phyloP scores from a whole-genome alignment of 2,888 invertebrate species.

The Drosophila meridionalis region DNA sequence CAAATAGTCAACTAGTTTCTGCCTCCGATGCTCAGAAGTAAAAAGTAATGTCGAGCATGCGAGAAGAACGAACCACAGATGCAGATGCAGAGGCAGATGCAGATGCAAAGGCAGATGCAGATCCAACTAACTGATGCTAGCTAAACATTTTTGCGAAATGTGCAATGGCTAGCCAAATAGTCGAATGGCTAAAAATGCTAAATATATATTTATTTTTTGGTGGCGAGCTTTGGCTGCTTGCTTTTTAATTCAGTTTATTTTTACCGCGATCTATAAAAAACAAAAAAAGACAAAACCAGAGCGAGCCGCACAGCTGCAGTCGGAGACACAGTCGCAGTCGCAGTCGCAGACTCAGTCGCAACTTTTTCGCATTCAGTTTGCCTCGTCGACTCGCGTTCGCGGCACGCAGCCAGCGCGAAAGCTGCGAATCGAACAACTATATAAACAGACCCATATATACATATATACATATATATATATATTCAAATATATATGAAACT shows the following conservation, averaged over 20 bases:
- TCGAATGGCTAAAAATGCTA: conserved; percentile 54
- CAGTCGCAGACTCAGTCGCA: conserved; percentile 28
- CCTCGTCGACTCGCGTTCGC: conserved; percentile 80
- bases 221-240: conserved; percentile 44
- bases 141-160: conserved; percentile 60
- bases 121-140: conserved; percentile 11
- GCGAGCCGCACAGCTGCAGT: conserved; percentile 46
- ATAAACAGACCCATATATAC: background rate
- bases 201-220: conserved; percentile 50
- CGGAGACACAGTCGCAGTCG: background rate
- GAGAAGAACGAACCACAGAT: background rate
- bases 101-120: background rate
- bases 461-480: background rate
- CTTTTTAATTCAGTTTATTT: conserved; percentile 43
- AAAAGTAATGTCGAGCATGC: conserved; percentile 39
- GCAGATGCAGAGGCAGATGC: background rate
- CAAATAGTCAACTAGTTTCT: conserved; percentile 31
- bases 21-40: background rate
- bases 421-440: conserved; percentile 41
- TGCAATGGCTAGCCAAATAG: conserved; percentile 56
- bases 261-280: conserved; percentile 62
- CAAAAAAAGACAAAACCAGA: background rate
- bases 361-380: conserved; percentile 74
- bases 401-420: conserved; percentile 55
- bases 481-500: background rate